Evolutionary conservation across 2,888 invertebrate genomes (phyloP).

Genomic region (Sussaba pulchella): DNA sequence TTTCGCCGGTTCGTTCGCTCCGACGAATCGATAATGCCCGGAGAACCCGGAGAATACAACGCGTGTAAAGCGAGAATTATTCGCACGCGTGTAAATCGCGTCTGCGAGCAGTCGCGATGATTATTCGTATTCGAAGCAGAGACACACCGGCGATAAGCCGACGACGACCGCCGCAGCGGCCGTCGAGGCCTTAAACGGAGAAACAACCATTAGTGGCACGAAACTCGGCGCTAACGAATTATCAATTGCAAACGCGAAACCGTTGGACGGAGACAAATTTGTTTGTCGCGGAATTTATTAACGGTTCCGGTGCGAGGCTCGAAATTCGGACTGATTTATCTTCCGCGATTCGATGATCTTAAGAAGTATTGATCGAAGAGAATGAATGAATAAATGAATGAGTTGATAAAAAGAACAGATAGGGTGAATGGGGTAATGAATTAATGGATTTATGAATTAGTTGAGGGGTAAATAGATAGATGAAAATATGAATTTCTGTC

Average conservation of each 20-base stretch:
- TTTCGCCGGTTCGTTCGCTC: conserved; percentile 33
- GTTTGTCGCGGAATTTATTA: background rate
- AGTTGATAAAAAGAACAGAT: too few relatives aligned
- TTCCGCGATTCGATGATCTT: background rate
- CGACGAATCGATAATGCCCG: conserved; percentile 60
- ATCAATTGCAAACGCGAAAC: conserved; percentile 55
- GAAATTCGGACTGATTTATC: too few relatives aligned
- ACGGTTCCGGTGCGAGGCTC: too few relatives aligned
- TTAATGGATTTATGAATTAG: too few relatives aligned
- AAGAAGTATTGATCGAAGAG: too few relatives aligned
- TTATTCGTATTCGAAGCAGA: conserved; percentile 12
- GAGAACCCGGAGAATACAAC: conserved; percentile 15
- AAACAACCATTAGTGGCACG: conserved; percentile 63
- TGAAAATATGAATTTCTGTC: too few relatives aligned
- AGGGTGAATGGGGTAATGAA: too few relatives aligned
- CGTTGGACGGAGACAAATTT: conserved; percentile 43
- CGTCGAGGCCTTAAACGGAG: too few relatives aligned
- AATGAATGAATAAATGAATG: too few relatives aligned
- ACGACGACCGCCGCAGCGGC: background rate
- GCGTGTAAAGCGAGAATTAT: conserved; percentile 32
- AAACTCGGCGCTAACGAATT: conserved; percentile 59
- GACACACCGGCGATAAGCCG: conserved; percentile 50
- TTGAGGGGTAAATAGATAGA: too few relatives aligned
- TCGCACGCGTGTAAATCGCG: background rate
- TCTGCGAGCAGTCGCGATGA: background rate